Percentiles rank a stretch among this genome's conserved stretches.
phyloP scores from a whole-genome alignment of 2,113 vertebrate genomes.

The Leptobrachium leishanense region DNA sequence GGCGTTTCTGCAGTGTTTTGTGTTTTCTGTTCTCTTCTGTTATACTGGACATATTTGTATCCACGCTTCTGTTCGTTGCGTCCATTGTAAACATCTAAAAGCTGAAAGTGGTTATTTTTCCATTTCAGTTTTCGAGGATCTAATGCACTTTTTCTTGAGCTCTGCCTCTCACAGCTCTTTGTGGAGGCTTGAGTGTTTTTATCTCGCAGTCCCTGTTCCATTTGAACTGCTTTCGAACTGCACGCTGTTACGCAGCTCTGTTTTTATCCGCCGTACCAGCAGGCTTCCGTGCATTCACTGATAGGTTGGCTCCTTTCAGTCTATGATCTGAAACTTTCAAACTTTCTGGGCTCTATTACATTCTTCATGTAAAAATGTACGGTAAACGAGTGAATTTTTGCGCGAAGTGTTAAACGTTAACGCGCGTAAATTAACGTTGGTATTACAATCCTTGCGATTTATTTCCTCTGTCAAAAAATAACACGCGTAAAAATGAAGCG shows the following conservation, averaged over 20 bases:
- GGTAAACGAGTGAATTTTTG: too few relatives aligned
- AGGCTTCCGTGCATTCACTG: conserved; percentile 56
- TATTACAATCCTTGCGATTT: too few relatives aligned
- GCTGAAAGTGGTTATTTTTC: conserved; percentile 17
- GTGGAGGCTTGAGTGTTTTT: conserved; percentile 52
- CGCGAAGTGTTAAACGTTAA: too few relatives aligned
- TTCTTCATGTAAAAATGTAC: too few relatives aligned
- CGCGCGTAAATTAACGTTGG: too few relatives aligned
- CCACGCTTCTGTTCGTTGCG: conserved; percentile 28
- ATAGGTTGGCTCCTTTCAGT: conserved; percentile 57
- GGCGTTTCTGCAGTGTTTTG: neutral
- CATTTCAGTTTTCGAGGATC: conserved; percentile 48
- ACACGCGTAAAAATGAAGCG: too few relatives aligned
- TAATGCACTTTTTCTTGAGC: conserved; percentile 30
- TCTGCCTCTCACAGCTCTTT: conserved; percentile 47
- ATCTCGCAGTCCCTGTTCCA: conserved; percentile 57
- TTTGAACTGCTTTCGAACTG: conserved; percentile 50
- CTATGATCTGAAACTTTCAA: conserved; percentile 52
- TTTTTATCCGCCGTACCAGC: conserved; percentile 59
- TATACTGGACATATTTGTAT: conserved; percentile 53
- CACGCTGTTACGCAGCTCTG: conserved; percentile 47
- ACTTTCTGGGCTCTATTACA: conserved; percentile 15
- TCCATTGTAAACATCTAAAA: conserved; percentile 51
- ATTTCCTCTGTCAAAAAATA: too few relatives aligned
- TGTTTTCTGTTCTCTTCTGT: conserved; percentile 40